Conservation (phyloP, 2,888 invertebrate genomes). For the Lepidonotus clava region DNA sequence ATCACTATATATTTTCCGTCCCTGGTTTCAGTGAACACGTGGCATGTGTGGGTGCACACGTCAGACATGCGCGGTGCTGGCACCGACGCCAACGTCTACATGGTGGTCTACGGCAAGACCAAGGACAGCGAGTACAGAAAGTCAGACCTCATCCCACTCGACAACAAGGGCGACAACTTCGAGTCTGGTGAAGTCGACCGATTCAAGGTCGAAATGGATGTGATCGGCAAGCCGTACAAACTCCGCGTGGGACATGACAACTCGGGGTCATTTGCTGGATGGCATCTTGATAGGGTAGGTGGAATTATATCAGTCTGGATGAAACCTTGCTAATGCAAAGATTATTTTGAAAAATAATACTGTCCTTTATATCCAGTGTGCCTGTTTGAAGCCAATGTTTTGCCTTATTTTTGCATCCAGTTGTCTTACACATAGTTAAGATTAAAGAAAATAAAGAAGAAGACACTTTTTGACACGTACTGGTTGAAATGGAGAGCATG, state of each 20-base stretch:
- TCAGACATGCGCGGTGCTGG: conserved; percentile 77
- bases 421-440: not conserved
- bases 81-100: conserved; percentile 79
- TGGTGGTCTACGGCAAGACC: conserved; percentile 77
- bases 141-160: conserved; percentile 77
- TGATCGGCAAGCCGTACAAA: conserved; percentile 79
- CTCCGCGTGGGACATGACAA: conserved; percentile 80
- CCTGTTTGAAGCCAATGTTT: not conserved
- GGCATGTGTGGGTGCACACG: conserved; percentile 78
- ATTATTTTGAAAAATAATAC: not conserved
- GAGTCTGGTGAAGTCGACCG: conserved; percentile 77
- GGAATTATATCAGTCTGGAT: not conserved
- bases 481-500: not conserved
- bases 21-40: conserved; percentile 72
- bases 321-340: not conserved
- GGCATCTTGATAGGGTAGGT: conserved; percentile 79
- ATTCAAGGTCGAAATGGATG: conserved; percentile 76
- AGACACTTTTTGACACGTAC: too few species aligned
- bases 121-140: conserved; percentile 74
- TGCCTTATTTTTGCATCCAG: not conserved
- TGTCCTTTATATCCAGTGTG: not conserved
- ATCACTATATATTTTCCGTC: too few species aligned
- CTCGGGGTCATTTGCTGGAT: conserved; percentile 76
- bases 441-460: too few species aligned
- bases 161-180: conserved; percentile 78